These are phyloP conservation scores for Machimus rusticus DNA, from an alignment of 2,888 invertebrate species.

Conservation along the genomic window DNA sequence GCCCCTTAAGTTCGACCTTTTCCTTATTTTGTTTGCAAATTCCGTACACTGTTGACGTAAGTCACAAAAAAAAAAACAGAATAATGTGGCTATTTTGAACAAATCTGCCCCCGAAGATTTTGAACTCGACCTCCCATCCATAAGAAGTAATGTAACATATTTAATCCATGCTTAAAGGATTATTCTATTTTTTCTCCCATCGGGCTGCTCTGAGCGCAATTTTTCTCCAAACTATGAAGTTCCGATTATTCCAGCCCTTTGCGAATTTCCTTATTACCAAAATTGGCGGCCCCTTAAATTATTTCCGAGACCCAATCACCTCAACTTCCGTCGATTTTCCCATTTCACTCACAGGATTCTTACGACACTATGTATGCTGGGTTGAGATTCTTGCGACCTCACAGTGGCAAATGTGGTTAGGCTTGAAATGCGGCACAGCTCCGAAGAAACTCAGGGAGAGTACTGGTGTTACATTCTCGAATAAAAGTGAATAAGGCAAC, in stretches of 20 bases:
- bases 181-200: neutral
- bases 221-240: neutral
- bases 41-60: conserved; percentile 6
- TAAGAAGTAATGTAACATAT: neutral
- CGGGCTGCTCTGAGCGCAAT: neutral
- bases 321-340: conserved; percentile 14
- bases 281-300: conserved; percentile 25
- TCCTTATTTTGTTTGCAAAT: conserved; percentile 31
- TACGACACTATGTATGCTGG: neutral
- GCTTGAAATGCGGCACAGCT: neutral
- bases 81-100: neutral
- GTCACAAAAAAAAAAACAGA: conserved; percentile 8
- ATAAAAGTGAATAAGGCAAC: conserved; percentile 51
- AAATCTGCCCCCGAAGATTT: neutral
- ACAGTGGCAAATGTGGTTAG: neutral
- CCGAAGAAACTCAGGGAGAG: neutral
- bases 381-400: neutral
- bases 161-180: neutral
- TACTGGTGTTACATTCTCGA: neutral
- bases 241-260: conserved; percentile 12
- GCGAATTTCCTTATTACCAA: conserved; percentile 12
- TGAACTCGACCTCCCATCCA: neutral
- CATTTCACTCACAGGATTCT: neutral
- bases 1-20: neutral
- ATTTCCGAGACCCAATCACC: conserved; percentile 22